Percentiles rank a stretch among this genome's conserved stretches.
These are phyloP conservation scores for Sebastes matsubarae DNA, from an alignment of 2,797 vertebrate genomes.

Conservation along the genomic window DNA sequence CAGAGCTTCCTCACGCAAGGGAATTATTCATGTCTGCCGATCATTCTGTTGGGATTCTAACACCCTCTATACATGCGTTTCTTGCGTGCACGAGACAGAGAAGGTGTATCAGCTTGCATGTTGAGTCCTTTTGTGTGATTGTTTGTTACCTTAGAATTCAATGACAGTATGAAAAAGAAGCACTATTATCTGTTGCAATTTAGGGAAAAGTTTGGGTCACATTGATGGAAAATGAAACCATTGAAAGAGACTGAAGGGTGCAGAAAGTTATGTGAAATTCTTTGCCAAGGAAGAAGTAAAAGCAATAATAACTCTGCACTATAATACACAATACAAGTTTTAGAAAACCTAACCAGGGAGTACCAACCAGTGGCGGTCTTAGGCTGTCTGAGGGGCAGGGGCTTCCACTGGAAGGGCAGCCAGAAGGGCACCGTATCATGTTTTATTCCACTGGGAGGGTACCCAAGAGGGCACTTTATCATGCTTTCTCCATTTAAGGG, in stretches of 20 bases:
- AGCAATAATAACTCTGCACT: neutral
- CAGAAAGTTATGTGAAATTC: neutral
- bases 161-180: neutral
- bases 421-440: too few species aligned
- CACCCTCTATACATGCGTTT: neutral
- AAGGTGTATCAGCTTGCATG: neutral
- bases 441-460: too few species aligned
- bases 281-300: neutral
- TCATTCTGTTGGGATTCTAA: constrained; percentile 18
- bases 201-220: neutral
- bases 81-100: neutral
- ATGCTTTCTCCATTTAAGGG: too few species aligned
- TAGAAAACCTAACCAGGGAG: neutral
- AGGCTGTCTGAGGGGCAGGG: too few species aligned
- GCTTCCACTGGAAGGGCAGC: too few species aligned
- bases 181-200: neutral
- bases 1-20: constrained; percentile 68
- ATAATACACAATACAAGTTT: neutral
- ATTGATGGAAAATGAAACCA: neutral
- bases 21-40: constrained; percentile 45
- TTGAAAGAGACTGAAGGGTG: neutral
- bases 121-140: neutral
- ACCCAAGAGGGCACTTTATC: too few species aligned
- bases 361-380: neutral
- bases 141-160: neutral